These are phyloP conservation scores for Matsumyia berberina DNA, from an alignment of 2,888 invertebrate species.

Conservation along the genomic window DNA sequence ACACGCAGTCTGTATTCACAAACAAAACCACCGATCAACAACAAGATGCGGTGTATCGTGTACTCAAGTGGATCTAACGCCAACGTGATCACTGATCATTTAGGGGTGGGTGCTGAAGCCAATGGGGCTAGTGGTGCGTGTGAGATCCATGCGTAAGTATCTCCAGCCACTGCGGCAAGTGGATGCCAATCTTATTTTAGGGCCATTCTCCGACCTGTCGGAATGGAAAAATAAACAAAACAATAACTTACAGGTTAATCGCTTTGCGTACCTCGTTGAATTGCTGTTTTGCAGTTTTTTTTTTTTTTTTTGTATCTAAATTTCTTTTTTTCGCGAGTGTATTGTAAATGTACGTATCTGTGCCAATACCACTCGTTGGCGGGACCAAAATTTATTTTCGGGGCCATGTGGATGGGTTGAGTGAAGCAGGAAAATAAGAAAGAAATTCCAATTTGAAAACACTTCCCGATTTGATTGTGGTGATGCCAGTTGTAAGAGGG, in stretches of 20 bases:
- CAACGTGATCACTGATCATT: not conserved
- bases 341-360: not conserved
- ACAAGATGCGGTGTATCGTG: constrained; percentile 1
- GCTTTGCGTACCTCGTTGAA: constrained; percentile 23
- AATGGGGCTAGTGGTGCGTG: too few relatives aligned
- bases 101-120: not conserved
- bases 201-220: constrained; percentile 29
- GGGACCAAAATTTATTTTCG: constrained; percentile 36
- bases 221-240: constrained; percentile 53
- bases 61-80: constrained; percentile 1
- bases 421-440: not conserved
- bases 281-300: constrained; percentile 37
- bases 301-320: not conserved
- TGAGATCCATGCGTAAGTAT: not conserved
- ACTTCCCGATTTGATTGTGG: constrained; percentile 19
- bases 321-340: not conserved
- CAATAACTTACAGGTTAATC: constrained; percentile 51
- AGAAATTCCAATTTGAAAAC: constrained; percentile 13
- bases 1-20: too few relatives aligned
- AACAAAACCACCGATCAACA: constrained; percentile 2
- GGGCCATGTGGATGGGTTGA: constrained; percentile 4
- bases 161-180: not conserved
- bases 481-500: constrained; percentile 35
- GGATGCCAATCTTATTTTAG: constrained; percentile 44
- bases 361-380: constrained; percentile 21